Conservation (phyloP, 2,888 invertebrate genomes). For the Sesia bembeciformis region DNA sequence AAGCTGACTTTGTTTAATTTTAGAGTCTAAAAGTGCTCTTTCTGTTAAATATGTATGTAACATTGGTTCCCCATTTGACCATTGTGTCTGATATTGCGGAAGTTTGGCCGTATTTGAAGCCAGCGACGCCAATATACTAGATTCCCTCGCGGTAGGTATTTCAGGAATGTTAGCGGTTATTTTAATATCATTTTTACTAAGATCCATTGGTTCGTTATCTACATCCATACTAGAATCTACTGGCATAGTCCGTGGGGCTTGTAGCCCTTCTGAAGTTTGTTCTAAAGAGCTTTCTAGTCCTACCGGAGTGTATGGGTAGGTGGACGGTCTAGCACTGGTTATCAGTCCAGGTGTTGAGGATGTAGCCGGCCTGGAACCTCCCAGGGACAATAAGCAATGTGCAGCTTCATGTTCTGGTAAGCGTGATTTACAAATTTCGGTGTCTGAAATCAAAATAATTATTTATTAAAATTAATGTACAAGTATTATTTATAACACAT, state of each 20-base stretch:
- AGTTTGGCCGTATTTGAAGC: constrained; percentile 77
- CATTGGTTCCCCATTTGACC: constrained; percentile 77
- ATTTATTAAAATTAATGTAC: neutral
- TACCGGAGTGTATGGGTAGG: constrained; percentile 78
- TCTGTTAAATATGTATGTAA: constrained; percentile 83
- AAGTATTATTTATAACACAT: neutral
- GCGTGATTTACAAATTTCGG: constrained; percentile 80
- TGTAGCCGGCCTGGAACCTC: constrained; percentile 72
- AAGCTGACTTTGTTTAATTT: constrained; percentile 80
- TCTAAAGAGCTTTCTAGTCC: constrained; percentile 40
- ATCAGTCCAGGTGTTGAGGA: constrained; percentile 70
- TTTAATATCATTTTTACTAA: constrained; percentile 59
- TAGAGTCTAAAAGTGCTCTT: constrained; percentile 79
- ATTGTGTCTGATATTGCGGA: constrained; percentile 72
- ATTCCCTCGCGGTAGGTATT: constrained; percentile 77
- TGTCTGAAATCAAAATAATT: constrained; percentile 48
- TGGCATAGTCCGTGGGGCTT: constrained; percentile 21
- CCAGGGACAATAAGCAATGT: constrained; percentile 84
- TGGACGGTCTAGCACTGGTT: constrained; percentile 77
- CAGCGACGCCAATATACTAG: constrained; percentile 75
- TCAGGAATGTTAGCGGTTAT: constrained; percentile 48
- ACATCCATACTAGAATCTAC: constrained; percentile 42
- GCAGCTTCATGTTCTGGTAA: constrained; percentile 90
- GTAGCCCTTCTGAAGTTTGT: constrained; percentile 36
- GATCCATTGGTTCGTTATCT: constrained; percentile 72